Evolutionary conservation across 2,888 invertebrate species (phyloP).

Genomic region (Hypercompe scribonia): DNA sequence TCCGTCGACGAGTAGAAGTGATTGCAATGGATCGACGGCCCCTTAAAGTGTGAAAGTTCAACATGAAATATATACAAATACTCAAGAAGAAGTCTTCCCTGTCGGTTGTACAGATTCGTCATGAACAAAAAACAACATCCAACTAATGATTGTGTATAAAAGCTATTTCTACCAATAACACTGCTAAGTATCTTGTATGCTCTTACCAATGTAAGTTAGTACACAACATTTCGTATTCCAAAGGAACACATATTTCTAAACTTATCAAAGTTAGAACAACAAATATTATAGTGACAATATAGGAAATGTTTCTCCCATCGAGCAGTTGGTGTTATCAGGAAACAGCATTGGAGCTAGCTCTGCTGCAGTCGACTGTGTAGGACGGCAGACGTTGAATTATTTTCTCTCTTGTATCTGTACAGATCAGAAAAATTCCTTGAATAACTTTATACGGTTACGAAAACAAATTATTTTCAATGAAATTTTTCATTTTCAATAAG

Average conservation of each 20-base stretch:
- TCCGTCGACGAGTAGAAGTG: constrained; percentile 4
- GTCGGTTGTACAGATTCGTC: constrained; percentile 8
- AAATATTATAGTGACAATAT: background rate
- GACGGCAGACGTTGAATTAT: no score
- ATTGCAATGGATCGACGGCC: constrained; percentile 11
- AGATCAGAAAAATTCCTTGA: no score
- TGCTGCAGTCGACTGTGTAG: background rate
- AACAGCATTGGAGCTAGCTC: background rate
- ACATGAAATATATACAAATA: constrained; percentile 14
- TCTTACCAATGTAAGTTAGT: background rate
- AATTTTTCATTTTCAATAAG: no score
- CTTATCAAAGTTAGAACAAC: background rate
- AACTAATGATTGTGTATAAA: background rate
- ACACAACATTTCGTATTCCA: background rate
- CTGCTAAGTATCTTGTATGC: background rate
- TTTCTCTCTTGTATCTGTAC: no score
- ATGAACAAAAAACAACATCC: constrained; percentile 13
- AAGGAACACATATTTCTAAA: background rate
- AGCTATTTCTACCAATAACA: background rate
- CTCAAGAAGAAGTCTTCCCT: constrained; percentile 16
- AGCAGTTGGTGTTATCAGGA: background rate
- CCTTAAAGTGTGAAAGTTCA: constrained; percentile 9
- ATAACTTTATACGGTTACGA: no score
- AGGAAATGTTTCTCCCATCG: background rate
- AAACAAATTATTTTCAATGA: no score